A percentile compares a stretch with the other conserved stretches of the same genome.
These are phyloP conservation scores for Neopelma chrysocephalum DNA, from an alignment of 2,797 vertebrate species.

Conservation along the genomic window DNA sequence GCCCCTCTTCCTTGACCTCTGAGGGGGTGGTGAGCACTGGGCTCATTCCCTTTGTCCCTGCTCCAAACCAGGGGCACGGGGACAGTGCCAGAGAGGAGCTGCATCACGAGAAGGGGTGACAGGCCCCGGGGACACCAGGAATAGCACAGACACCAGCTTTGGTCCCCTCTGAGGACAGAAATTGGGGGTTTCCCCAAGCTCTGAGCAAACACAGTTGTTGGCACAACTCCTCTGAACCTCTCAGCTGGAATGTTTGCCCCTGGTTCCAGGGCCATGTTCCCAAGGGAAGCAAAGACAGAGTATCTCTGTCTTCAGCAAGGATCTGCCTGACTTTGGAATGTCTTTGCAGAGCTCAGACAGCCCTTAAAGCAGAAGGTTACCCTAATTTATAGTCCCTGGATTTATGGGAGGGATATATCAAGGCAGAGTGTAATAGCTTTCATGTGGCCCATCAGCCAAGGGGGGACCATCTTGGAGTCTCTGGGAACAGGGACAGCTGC, in stretches of 20 bases:
- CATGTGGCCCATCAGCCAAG: not conserved
- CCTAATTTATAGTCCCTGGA: constrained; percentile 40
- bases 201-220: not conserved
- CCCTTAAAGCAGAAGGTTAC: constrained; percentile 54
- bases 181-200: rapidly evolving
- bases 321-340: constrained; percentile 57
- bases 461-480: not conserved
- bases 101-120: rapidly evolving
- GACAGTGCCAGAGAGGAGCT: not conserved
- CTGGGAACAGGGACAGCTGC: not conserved
- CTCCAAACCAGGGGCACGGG: not conserved
- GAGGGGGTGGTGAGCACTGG: not conserved
- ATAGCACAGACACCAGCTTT: not conserved
- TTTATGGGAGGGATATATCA: constrained; percentile 50
- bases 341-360: constrained; percentile 38
- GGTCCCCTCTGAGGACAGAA: not conserved
- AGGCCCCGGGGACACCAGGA: not conserved
- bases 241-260: not conserved
- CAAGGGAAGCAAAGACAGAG: not conserved
- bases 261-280: not conserved
- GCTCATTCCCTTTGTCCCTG: not conserved
- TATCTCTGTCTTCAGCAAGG: not conserved
- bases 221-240: not conserved
- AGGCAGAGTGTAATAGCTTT: constrained; percentile 14
- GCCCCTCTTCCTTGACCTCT: not conserved